phyloP scores from a whole-genome alignment of 2,113 vertebrate species.

The Athene cunicularia region DNA sequence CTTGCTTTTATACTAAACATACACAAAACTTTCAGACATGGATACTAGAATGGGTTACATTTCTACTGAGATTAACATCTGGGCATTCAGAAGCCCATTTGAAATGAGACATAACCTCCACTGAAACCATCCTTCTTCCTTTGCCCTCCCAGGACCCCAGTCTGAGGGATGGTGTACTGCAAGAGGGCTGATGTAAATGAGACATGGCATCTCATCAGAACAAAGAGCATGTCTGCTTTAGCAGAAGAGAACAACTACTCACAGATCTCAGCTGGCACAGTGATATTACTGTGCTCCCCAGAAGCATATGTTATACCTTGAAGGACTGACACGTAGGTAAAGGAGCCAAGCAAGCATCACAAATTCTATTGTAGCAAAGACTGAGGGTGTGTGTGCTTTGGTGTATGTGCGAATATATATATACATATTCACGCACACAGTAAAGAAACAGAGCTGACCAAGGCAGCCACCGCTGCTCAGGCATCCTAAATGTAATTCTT shows the following conservation, averaged over 20 bases:
- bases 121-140: background rate
- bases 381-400: background rate
- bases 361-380: background rate
- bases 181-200: background rate
- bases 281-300: background rate
- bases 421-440: fast-evolving
- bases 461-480: background rate
- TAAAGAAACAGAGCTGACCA: background rate
- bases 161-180: background rate
- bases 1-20: background rate
- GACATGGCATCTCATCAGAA: background rate
- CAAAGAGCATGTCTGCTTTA: background rate
- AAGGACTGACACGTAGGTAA: background rate
- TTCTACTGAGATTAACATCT: background rate
- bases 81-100: background rate
- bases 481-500: background rate
- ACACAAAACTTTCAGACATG: background rate
- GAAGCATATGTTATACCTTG: background rate
- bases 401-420: too few species aligned
- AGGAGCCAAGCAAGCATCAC: background rate
- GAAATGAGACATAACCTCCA: background rate
- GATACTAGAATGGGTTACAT: background rate
- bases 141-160: background rate
- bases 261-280: background rate
- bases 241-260: background rate